These are phyloP conservation scores for Oncopeltus fasciatus DNA, from an alignment of 1,140 invertebrate genomes.

Conservation along the genomic window DNA sequence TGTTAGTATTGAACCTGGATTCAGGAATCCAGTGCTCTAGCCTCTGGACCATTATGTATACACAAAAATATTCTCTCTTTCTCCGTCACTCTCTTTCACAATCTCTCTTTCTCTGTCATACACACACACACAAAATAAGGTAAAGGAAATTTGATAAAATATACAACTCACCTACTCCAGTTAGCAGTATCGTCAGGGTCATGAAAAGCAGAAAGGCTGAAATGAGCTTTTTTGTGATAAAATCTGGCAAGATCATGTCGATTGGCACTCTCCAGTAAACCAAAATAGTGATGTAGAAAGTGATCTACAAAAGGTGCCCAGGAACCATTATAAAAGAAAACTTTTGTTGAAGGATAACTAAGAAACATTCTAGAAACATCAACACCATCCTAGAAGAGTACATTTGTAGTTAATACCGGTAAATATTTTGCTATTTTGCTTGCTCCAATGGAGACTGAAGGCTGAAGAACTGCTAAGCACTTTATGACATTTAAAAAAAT, in stretches of 20 bases:
- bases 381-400: not conserved
- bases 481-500: no score
- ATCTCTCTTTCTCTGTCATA: no score
- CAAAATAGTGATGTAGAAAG: conserved; percentile 15
- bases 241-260: not conserved
- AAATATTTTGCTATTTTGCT: no score
- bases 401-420: no score
- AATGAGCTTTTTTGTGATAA: conserved; percentile 1
- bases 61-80: no score
- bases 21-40: no score
- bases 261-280: conserved; percentile 1
- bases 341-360: not conserved
- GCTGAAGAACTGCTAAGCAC: no score
- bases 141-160: not conserved
- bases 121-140: no score
- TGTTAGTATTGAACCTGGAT: no score
- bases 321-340: not conserved
- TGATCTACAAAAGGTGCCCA: conserved; percentile 11
- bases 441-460: no score
- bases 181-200: not conserved
- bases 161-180: not conserved
- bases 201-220: not conserved
- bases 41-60: no score
- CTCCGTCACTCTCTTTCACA: no score
- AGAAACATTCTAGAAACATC: not conserved